phyloP scores from a whole-genome alignment of 2,888 invertebrate species.

The Toxonevra muliebris region DNA sequence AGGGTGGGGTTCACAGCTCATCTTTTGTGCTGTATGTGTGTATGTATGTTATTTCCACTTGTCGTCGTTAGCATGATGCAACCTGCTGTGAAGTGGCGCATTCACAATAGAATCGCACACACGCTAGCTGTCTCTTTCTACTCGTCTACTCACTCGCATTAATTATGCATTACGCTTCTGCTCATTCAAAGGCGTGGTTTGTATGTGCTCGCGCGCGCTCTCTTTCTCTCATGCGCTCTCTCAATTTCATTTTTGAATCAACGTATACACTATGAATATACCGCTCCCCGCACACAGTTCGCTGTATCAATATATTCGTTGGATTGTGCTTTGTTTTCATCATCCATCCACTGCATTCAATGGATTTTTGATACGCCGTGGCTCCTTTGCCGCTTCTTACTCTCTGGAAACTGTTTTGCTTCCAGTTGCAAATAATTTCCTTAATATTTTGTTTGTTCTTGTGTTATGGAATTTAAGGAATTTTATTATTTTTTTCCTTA shows the following conservation, averaged over 20 bases:
- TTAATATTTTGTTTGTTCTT: too few relatives aligned
- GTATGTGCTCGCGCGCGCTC: constrained; percentile 7
- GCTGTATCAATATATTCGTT: not conserved
- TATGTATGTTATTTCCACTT: constrained; percentile 12
- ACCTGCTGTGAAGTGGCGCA: not conserved
- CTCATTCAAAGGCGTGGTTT: constrained; percentile 40
- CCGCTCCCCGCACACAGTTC: too few relatives aligned
- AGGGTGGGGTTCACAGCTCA: constrained; percentile 32
- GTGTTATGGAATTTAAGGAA: too few relatives aligned
- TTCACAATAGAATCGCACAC: not conserved
- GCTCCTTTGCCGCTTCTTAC: too few relatives aligned
- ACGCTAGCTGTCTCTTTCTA: not conserved
- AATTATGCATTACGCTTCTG: constrained; percentile 42
- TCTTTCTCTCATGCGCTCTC: constrained; percentile 12
- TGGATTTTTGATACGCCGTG: too few relatives aligned
- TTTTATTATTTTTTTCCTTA: too few relatives aligned
- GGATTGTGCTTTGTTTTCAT: constrained; percentile 5
- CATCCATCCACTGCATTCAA: not conserved
- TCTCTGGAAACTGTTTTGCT: too few relatives aligned
- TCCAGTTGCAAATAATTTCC: not conserved
- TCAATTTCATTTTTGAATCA: constrained; percentile 7
- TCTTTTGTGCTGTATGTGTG: constrained; percentile 6
- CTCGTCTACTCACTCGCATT: constrained; percentile 36
- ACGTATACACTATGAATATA: constrained; percentile 41
- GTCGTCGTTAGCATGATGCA: constrained; percentile 1